phyloP scores from a whole-genome alignment of 2,113 vertebrate genomes.

The Saccopteryx leptura region DNA sequence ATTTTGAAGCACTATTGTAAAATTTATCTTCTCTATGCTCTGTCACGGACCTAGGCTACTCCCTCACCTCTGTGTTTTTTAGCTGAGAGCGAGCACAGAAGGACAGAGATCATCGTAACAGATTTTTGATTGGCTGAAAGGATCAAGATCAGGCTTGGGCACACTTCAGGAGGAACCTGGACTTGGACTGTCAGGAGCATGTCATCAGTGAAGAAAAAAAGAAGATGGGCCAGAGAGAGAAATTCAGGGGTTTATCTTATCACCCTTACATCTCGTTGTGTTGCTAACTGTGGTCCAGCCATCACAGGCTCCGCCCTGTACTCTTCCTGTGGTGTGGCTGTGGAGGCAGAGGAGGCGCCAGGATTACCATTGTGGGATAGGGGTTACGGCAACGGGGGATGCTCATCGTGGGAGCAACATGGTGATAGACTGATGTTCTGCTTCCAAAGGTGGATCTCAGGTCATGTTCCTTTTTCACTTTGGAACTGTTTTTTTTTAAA shows the following conservation, averaged over 20 bases:
- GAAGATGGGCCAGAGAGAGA: neutral
- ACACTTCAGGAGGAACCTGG: neutral
- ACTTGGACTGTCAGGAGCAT: neutral
- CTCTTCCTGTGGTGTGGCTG: neutral
- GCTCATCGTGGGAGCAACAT: no score
- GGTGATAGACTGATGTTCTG: neutral
- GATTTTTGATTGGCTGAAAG: neutral
- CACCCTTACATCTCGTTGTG: neutral
- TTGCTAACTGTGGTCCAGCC: neutral
- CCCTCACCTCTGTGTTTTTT: neutral
- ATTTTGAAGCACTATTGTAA: neutral
- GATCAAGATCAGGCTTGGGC: neutral
- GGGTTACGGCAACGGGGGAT: fast-evolving
- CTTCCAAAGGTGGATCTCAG: neutral
- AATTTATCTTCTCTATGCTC: neutral
- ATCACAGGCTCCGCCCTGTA: neutral
- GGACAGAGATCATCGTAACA: neutral
- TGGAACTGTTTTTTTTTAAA: neutral
- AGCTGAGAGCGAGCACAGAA: neutral
- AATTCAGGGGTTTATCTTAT: neutral
- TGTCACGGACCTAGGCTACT: neutral
- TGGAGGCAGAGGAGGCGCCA: neutral
- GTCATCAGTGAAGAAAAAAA: neutral
- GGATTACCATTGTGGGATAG: fast-evolving
- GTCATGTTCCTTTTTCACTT: neutral